Evolutionary conservation across 2,888 invertebrate species (phyloP).

Genomic region (Agrilus biguttatus): DNA sequence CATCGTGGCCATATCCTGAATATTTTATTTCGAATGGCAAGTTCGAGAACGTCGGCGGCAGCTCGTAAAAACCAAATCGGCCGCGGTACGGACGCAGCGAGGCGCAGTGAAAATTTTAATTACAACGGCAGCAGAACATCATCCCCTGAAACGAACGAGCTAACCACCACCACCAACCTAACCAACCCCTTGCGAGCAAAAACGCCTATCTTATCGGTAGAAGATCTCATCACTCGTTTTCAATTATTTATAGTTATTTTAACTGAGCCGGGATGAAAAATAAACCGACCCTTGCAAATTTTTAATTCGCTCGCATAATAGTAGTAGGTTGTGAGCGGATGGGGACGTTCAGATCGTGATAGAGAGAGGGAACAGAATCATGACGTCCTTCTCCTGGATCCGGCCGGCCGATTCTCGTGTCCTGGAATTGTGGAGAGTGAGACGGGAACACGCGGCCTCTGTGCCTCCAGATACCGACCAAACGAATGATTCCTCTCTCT

Average conservation of each 20-base stretch:
- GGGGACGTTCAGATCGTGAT: background rate
- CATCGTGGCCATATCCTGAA: too few species aligned
- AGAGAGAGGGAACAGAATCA: background rate
- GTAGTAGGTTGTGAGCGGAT: background rate
- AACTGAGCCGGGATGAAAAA: slow-evolving; percentile 24
- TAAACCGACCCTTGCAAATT: slow-evolving; percentile 23
- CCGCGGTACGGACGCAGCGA: slow-evolving; percentile 3
- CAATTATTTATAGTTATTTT: slow-evolving; percentile 31
- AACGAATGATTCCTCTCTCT: slow-evolving; percentile 2
- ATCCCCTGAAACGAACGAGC: background rate
- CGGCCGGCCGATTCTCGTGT: background rate
- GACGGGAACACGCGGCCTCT: slow-evolving; percentile 6
- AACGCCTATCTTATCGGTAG: slow-evolving; percentile 20
- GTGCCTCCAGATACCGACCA: slow-evolving; percentile 6
- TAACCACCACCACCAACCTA: slow-evolving; percentile 1
- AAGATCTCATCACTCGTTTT: slow-evolving; percentile 26
- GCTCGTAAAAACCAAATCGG: slow-evolving; percentile 18
- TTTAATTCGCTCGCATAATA: slow-evolving; percentile 14
- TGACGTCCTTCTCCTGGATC: slow-evolving; percentile 1
- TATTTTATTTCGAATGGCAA: background rate
- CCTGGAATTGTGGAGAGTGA: background rate
- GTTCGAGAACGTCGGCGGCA: slow-evolving; percentile 14
- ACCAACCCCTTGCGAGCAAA: slow-evolving; percentile 9
- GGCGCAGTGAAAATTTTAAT: background rate
- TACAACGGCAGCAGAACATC: slow-evolving; percentile 1